These are phyloP conservation scores for Macrophya alboannulata DNA, from an alignment of 2,888 invertebrate genomes.

Conservation along the genomic window DNA sequence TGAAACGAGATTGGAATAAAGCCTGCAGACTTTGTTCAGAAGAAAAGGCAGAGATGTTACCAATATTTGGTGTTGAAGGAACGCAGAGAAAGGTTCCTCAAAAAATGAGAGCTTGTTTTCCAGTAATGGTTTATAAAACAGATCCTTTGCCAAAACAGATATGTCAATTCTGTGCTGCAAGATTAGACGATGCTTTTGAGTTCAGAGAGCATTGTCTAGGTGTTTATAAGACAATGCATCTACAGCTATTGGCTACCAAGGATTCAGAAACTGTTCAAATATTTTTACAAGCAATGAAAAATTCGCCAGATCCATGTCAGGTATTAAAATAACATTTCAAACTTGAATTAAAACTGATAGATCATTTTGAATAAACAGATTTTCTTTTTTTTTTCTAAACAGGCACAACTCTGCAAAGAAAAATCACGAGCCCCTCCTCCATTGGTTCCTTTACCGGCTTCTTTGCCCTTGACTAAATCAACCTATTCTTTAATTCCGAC, in stretches of 20 bases:
- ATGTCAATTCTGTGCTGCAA: slow-evolving; percentile 75
- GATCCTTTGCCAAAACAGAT: slow-evolving; percentile 76
- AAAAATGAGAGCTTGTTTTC: slow-evolving; percentile 73
- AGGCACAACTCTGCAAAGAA: slow-evolving; percentile 74
- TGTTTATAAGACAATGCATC: slow-evolving; percentile 72
- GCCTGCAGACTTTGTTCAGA: slow-evolving; percentile 73
- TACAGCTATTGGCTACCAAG: slow-evolving; percentile 66
- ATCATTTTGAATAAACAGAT: not conserved
- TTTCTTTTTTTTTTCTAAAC: not conserved
- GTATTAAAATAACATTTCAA: slow-evolving; percentile 61
- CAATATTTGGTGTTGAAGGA: slow-evolving; percentile 74
- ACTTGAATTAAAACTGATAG: not conserved
- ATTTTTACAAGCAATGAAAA: slow-evolving; percentile 73
- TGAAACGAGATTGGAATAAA: slow-evolving; percentile 67
- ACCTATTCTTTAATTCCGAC: slow-evolving; percentile 29
- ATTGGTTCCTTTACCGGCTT: slow-evolving; percentile 71
- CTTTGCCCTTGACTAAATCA: slow-evolving; percentile 65
- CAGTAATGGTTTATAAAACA: slow-evolving; percentile 74
- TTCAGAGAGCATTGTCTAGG: slow-evolving; percentile 73
- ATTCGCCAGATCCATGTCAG: slow-evolving; percentile 75
- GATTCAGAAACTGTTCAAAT: slow-evolving; percentile 70
- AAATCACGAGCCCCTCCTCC: slow-evolving; percentile 75
- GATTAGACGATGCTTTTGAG: slow-evolving; percentile 73
- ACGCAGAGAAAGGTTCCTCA: slow-evolving; percentile 71
- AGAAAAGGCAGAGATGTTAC: slow-evolving; percentile 72